A percentile compares a stretch with the other conserved stretches of the same genome.
phyloP scores from a whole-genome alignment of 2,113 vertebrate species.

The Campylorhamphus procurvoides region DNA sequence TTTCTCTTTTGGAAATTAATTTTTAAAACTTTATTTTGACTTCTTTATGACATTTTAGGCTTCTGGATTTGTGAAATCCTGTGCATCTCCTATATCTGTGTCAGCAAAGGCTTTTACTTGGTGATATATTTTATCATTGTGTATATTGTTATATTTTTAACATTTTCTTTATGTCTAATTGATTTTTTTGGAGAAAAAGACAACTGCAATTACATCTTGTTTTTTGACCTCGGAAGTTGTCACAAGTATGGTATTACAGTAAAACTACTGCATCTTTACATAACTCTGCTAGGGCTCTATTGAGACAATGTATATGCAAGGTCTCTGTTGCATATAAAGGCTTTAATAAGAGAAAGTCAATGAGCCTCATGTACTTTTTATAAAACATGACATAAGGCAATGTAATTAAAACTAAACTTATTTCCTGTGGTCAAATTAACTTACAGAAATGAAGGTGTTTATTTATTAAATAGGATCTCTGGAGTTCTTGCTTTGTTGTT shows the following conservation, averaged over 20 bases:
- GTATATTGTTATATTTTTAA: background rate
- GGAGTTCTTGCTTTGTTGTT: slow-evolving; percentile 65
- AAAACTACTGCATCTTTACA: slow-evolving; percentile 52
- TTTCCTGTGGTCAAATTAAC: slow-evolving; percentile 84
- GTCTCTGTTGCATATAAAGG: slow-evolving; percentile 49
- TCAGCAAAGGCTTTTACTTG: background rate
- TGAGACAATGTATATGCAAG: slow-evolving; percentile 52
- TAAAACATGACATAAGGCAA: slow-evolving; percentile 82
- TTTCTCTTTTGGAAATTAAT: background rate
- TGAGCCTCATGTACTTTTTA: slow-evolving; percentile 77
- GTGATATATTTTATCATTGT: background rate
- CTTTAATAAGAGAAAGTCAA: slow-evolving; percentile 81
- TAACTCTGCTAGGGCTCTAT: slow-evolving; percentile 11
- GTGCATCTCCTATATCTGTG: accelerated
- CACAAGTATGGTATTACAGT: slow-evolving; percentile 1
- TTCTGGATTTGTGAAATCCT: background rate
- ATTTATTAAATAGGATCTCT: slow-evolving; percentile 86
- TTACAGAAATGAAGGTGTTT: slow-evolving; percentile 86
- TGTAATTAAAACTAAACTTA: slow-evolving; percentile 86
- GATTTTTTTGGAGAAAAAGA: background rate
- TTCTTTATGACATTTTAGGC: background rate
- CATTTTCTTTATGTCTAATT: background rate
- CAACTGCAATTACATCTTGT: background rate
- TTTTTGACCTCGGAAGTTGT: slow-evolving; percentile 43
- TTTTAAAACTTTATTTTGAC: background rate